Conservation (phyloP, 2,797 vertebrate species). For the Lepilemur septentrionalis region DNA sequence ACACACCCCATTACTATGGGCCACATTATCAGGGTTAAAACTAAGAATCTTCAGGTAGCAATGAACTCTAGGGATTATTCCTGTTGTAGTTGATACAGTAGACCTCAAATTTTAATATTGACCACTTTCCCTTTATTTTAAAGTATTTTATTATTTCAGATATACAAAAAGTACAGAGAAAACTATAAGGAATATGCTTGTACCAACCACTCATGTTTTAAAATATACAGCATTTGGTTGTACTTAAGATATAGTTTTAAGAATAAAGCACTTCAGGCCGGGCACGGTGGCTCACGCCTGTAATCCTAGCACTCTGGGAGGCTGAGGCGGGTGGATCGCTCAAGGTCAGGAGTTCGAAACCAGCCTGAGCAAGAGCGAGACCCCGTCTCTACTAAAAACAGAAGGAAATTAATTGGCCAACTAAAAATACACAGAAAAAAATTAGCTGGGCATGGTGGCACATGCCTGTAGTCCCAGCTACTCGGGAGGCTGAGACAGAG, state of each 20-base stretch:
- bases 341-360: no score
- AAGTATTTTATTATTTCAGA: neutral
- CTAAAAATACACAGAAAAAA: no score
- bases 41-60: neutral
- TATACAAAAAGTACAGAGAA: neutral
- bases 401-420: no score
- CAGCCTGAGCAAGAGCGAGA: no score
- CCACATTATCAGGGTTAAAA: neutral
- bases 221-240: neutral
- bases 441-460: no score
- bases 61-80: neutral
- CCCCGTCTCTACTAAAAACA: no score
- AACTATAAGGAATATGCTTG: neutral
- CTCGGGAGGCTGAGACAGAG: no score
- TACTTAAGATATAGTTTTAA: neutral
- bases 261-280: no score
- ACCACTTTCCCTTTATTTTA: neutral
- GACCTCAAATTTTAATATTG: neutral
- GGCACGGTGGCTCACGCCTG: no score
- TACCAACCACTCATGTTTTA: neutral
- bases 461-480: no score
- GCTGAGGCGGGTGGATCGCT: no score
- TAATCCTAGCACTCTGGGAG: no score
- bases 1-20: neutral
- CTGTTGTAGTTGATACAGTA: neutral